Evolutionary conservation across 2,797 vertebrate species (phyloP), one percentile per base, ranked within the genome.

Genomic region (Artibeus lituratus): DNA sequence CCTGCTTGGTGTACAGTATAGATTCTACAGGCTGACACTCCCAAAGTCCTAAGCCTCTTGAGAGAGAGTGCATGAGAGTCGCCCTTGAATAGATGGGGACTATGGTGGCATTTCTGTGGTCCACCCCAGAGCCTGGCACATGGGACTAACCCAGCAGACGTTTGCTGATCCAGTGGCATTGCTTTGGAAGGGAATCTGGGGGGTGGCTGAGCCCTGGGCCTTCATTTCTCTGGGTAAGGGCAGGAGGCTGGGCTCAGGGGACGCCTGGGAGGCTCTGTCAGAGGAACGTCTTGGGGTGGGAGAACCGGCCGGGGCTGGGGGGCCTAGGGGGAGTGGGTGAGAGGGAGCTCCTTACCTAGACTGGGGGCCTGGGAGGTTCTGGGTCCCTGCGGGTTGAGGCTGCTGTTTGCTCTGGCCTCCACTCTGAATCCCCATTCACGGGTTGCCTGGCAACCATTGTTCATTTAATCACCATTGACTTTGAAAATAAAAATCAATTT

Each of bases 401-500:
- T 74, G 47, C 65, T 78, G 47, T 87, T 87, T 32, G 81, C 72
- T 67, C 37, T 93, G 69, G 85, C 59, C 87, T 94, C 51, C 51
- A 72, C 76, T 35, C 78, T 29, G 35, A 69, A n/a, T 35, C 32
- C 89, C 70, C 5, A 7, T 29, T 87, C 88, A 53, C 70, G 37
- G 62, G 96, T 94, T 97, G 96, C 94, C 93, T 69, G 84, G 96
- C 96, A 97, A 97, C 97, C 89, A 76, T 87, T 90, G 93, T 96
- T 93, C 89, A 82, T 82, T 87, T 94, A 93, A 87, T 94, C 44
- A 3, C 67, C 18, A 10, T 39, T 24, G 84, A 83, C 91, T 97
- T 93, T 88, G 96, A 90, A 94, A 87, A 83, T 95, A 81, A 95
- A 96, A 97, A 93, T 96, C 94, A 95, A 91, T 97, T 96, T 97